phyloP scores from a whole-genome alignment of 2,888 invertebrate species.

The Spisula subtruncata region DNA sequence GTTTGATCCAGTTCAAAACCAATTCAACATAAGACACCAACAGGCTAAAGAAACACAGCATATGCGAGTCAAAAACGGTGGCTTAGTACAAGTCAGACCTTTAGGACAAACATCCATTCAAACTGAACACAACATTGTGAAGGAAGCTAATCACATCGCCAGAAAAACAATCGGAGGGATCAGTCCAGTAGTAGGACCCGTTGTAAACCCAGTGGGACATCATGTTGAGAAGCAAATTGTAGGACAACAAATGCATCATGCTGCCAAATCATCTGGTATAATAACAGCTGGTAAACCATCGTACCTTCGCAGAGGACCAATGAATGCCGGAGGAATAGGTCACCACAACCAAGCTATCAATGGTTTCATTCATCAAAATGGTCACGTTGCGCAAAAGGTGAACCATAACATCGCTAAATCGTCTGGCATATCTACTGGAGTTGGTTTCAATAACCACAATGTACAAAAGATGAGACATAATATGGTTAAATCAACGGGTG shows the following conservation, averaged over 20 bases:
- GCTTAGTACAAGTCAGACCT: background rate
- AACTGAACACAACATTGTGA: conserved; percentile 51
- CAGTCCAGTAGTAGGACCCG: background rate
- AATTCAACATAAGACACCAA: conserved; percentile 41
- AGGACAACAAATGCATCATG: background rate
- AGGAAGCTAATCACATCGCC: conserved; percentile 36
- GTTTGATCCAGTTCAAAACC: conserved; percentile 33
- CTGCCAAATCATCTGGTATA: background rate
- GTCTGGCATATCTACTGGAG: background rate
- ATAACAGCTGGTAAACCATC: background rate
- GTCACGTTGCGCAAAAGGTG: no score
- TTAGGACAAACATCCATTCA: background rate
- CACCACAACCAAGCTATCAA: background rate
- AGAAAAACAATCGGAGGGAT: background rate
- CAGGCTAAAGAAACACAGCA: conserved; percentile 28
- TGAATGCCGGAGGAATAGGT: conserved; percentile 36
- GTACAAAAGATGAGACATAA: no score
- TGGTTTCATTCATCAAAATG: background rate
- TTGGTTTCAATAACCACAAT: no score
- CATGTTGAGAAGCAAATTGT: background rate
- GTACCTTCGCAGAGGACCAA: background rate
- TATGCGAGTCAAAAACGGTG: conserved; percentile 21
- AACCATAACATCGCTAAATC: conserved; percentile 37
- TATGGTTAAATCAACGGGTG: no score
- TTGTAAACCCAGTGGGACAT: conserved; percentile 1